phyloP scores from a whole-genome alignment of 2,113 vertebrate genomes.

The cattle (Bos taurus) region ARS-UCD2.0 NC_037330.1:99617001-99617500 shows the following conservation, averaged over 20 bases:
- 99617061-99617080: neutral
- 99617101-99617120: neutral
- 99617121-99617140: neutral
- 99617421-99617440: conserved; percentile 21
- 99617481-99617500: conserved; percentile 15
- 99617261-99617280: neutral
- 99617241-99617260: neutral
- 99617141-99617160: neutral
- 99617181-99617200: neutral
- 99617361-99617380: neutral
- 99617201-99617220: neutral
- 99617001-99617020: neutral
- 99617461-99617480: neutral
- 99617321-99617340: neutral
- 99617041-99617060: neutral
- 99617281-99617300: neutral
- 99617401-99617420: neutral
- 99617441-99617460: conserved; percentile 7
- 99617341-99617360: neutral
- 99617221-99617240: neutral
- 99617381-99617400: neutral
- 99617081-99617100: neutral
- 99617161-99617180: neutral
- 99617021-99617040: neutral
- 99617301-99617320: neutral